These are phyloP conservation scores for Metalampra italica DNA, from an alignment of 2,888 invertebrate genomes.

Conservation along the genomic window DNA sequence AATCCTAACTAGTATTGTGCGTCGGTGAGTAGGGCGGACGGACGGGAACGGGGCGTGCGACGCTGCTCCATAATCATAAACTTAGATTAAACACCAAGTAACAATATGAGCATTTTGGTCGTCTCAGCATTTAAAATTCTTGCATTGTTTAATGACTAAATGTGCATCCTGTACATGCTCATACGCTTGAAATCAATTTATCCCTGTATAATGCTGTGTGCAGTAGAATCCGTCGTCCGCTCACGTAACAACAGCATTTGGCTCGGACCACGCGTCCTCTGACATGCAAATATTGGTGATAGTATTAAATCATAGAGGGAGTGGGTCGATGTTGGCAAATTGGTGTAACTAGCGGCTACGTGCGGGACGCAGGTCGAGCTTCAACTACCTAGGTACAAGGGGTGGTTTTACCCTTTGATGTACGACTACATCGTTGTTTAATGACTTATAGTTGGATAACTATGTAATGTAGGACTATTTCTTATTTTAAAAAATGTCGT, in stretches of 20 bases:
- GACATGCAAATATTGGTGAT: constrained; percentile 77
- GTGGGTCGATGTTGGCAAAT: constrained; percentile 50
- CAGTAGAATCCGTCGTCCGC: constrained; percentile 39
- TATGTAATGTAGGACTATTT: no score
- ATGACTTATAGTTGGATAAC: neutral
- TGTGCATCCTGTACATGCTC: no score
- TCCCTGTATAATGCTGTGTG: constrained; percentile 40
- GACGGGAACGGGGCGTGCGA: no score
- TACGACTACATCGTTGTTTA: neutral
- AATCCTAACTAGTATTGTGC: no score
- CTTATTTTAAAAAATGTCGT: no score
- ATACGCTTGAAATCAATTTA: constrained; percentile 40
- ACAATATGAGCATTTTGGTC: no score
- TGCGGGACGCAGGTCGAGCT: constrained; percentile 37
- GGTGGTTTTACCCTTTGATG: neutral
- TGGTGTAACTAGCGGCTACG: constrained; percentile 62
- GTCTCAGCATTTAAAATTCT: no score
- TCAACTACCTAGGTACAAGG: neutral
- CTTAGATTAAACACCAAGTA: no score
- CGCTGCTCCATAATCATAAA: no score
- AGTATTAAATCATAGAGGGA: constrained; percentile 70
- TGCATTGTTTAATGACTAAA: no score
- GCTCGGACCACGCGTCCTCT: constrained; percentile 55
- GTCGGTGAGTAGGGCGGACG: no score
- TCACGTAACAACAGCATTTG: constrained; percentile 49